Evolutionary conservation across 2,888 invertebrate genomes (phyloP).

Genomic region (Acrobasis repandana): DNA sequence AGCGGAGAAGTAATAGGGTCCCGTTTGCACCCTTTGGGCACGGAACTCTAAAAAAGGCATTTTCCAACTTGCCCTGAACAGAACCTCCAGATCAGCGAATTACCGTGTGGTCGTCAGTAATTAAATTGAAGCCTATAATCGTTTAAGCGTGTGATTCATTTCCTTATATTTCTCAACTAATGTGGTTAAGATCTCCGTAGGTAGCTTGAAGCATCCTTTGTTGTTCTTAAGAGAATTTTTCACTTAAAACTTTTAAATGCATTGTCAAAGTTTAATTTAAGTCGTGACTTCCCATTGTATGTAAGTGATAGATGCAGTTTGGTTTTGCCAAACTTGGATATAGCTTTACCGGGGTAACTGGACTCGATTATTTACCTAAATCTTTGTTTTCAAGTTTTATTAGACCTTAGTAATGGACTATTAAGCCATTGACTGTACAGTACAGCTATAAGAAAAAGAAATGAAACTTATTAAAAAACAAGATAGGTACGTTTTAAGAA

Average conservation of each 20-base stretch:
- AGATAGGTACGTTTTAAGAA: no score
- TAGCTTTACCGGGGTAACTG: neutral
- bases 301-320: slow-evolving; percentile 30
- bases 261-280: slow-evolving; percentile 49
- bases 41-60: no score
- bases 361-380: slow-evolving; percentile 10
- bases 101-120: no score
- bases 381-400: neutral
- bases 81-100: no score
- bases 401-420: slow-evolving; percentile 24
- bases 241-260: slow-evolving; percentile 44
- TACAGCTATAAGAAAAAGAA: no score
- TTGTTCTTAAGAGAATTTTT: slow-evolving; percentile 42
- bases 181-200: slow-evolving; percentile 36
- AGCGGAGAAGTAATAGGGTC: no score
- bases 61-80: no score
- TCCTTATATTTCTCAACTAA: slow-evolving; percentile 30
- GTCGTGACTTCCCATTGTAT: slow-evolving; percentile 35
- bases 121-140: neutral
- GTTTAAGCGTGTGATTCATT: neutral
- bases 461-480: no score
- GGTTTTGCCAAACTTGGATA: neutral
- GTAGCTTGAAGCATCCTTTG: slow-evolving; percentile 37
- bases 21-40: no score
- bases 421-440: neutral